Evolutionary conservation across 1,140 invertebrate species (phyloP), one percentile per base, ranked within the genome.

Genomic region (Eupristina koningsbergeri): DNA sequence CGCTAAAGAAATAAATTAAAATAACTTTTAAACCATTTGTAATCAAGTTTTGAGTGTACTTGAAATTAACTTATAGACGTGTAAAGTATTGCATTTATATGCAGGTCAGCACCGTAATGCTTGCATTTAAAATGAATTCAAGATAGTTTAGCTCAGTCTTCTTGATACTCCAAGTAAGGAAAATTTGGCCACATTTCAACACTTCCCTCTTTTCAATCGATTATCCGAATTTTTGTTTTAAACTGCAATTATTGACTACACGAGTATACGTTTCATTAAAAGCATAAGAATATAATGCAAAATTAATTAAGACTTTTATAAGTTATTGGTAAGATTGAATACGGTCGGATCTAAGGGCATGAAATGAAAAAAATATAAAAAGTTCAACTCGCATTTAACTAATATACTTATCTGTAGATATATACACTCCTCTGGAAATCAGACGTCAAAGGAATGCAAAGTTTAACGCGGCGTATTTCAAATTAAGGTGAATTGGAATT

Each of bases 31-130:
- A 45, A 45, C 11, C 41, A 45, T 45, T 45, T 5, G 11, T 45
- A 45, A 45, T 45, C 11, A 45, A 45, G 5, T 45, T 45, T 45
- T 11, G 41, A 45, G 41, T 7, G 41, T 5, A 5, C 41, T 45
- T 45, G 41, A 7, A 45, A 45, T 58, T 58, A 58, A 58, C 0
- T 11, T 7, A 34, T 64, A 64, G 13, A 31, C 22, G n/a, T 11
- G 31, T 53, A 71, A 80, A 73, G n/a, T 80, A 53, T 80, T 80
- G n/a, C 47, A 73, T 80, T 71, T 80, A 80, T 80, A 58, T 73
- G 71, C 67, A 41, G 39, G 79, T 34, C 39, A 34, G 8, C 31
- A 26, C 47, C 1, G 34, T 50, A n/a, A 47, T 15, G 15, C 61
- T 67, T 67, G 77, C 77, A 79, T 79, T 67, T 47, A 79, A 34